A percentile compares a stretch with the other conserved stretches of the same genome.
These are phyloP conservation scores for Corythaeola cristata DNA, from an alignment of 2,113 vertebrate species.

Conservation along the genomic window DNA sequence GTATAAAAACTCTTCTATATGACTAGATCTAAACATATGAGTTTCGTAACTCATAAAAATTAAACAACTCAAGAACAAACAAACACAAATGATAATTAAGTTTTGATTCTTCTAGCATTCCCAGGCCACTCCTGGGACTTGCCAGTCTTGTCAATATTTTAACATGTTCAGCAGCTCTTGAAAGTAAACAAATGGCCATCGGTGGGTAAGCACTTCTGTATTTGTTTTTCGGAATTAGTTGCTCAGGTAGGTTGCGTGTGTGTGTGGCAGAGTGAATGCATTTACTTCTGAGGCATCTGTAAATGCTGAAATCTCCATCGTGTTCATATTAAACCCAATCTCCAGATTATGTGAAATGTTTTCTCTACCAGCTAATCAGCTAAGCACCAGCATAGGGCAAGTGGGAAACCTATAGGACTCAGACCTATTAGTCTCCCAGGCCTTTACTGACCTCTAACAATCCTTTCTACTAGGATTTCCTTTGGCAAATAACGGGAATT, in stretches of 20 bases:
- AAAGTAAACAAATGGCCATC: background rate
- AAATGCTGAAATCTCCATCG: background rate
- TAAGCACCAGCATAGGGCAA: background rate
- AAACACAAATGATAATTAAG: background rate
- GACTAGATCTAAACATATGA: background rate
- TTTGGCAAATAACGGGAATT: background rate
- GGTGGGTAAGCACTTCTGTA: background rate
- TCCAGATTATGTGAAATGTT: background rate
- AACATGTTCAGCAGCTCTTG: background rate
- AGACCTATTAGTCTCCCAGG: background rate
- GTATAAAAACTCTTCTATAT: background rate
- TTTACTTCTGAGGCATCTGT: background rate
- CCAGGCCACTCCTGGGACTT: background rate
- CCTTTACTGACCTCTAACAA: background rate
- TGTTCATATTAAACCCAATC: background rate
- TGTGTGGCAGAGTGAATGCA: background rate
- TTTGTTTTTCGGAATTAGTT: constrained; percentile 12
- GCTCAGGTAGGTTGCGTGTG: background rate
- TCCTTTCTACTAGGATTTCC: background rate
- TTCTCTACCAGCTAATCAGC: background rate
- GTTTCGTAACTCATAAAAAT: constrained; percentile 20
- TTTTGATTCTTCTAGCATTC: background rate
- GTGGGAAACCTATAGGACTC: background rate
- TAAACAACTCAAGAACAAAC: constrained; percentile 11
- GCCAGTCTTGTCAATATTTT: constrained; percentile 34